phyloP scores from a whole-genome alignment of 37 sponge, comb jelly and placozoan species.

The Halichondria panicea region DNA sequence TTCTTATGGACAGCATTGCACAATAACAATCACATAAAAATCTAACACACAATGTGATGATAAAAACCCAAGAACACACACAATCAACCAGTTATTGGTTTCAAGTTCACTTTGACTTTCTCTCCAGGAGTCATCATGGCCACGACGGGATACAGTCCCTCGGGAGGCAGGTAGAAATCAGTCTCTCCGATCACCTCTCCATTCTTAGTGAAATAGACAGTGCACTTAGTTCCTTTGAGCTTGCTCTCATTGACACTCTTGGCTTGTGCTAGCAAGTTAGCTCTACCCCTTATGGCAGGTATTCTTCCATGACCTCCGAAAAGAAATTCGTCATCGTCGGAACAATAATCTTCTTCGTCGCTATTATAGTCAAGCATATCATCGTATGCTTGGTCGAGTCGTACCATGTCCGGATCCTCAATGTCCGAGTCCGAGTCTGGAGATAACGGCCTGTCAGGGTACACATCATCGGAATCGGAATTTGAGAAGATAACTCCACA shows the following conservation, averaged over 20 bases:
- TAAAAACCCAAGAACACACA: too few species aligned
- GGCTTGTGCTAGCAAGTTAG: not conserved
- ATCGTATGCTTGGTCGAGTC: not conserved
- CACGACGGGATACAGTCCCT: constrained; percentile 83
- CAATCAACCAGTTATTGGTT: constrained; percentile 60
- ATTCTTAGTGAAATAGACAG: constrained; percentile 81
- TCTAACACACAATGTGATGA: too few species aligned
- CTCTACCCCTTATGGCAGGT: not conserved
- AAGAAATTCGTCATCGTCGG: constrained; percentile 9
- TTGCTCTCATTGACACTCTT: not conserved
- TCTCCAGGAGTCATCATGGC: constrained; percentile 78
- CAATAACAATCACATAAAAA: too few species aligned
- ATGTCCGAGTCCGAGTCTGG: constrained; percentile 15
- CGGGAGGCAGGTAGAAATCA: constrained; percentile 54
- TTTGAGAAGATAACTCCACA: constrained; percentile 66
- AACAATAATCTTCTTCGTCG: constrained; percentile 9
- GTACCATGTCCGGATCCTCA: not conserved
- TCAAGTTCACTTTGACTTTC: constrained; percentile 42
- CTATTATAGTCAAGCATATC: not conserved
- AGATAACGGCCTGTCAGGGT: not conserved
- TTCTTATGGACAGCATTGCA: too few species aligned
- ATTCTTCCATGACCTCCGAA: not conserved
- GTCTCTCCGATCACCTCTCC: constrained; percentile 67
- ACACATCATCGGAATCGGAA: not conserved
- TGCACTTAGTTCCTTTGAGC: not conserved